Evolutionary conservation across 2,113 vertebrate genomes (phyloP), one percentile per base, ranked within the genome.

Genomic region (Meles meles): DNA sequence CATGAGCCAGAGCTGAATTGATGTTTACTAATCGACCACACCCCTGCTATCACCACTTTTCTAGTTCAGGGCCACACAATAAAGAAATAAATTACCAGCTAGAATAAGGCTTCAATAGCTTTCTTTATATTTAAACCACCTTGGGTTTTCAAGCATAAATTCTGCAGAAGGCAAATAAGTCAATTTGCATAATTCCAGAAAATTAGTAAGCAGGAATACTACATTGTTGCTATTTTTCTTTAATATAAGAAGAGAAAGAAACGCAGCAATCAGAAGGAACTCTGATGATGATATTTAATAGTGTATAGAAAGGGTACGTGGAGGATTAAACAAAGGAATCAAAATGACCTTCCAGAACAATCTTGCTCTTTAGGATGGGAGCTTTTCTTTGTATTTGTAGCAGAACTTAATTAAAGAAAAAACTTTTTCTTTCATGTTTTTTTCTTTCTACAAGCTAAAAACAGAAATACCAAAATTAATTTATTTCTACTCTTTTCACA

Each of bases 311-410:
- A 27, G 34, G 61, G 14, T 59, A 95, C 63, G 67, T 4, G 47
- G 37, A 69, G 14, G 37, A 83, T 47, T 88, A 94, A 95, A 97
- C 95, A 97, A 97, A 97, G 82, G 92, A 96, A 95, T 97, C 79
- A 67, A 87, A 93, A 92, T 25, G 87, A 90, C 59, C 59, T 93
- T 88, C 57, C 34, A 81, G 39, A 83, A 93, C 6, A 81, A 88
- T 37, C 47, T 23, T 34, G 12, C 31, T 90, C 49, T 90, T 82
- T 61, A 91, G 23, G 47, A 87, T 82, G 94, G 80, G 2, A 89
- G 89, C 18, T 86, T 88, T 92, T 86, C 79, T 96, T 77, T 63
- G 29, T 39, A 44, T 77, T 25, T 95, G 6, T 34, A 74, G 42
- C 25, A 72, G 8, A 90, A 96, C 47, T 91, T 76, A 85, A 59